These are phyloP conservation scores for Luffia ferchaultella DNA, from an alignment of 2,888 invertebrate species.

Conservation along the genomic window DNA sequence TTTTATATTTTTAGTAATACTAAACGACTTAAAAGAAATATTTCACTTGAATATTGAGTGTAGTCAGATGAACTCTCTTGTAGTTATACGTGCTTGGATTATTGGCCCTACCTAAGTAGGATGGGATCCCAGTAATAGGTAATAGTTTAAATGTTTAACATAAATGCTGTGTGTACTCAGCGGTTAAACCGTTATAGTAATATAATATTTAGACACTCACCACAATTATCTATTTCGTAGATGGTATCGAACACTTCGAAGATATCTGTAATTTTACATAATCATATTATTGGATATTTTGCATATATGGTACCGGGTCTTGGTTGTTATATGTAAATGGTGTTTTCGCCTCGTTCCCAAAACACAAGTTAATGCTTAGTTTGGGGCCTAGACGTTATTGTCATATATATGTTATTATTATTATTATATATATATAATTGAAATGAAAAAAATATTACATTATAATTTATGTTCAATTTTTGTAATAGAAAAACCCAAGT, in stretches of 20 bases:
- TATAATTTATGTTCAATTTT: neutral
- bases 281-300: neutral
- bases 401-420: neutral
- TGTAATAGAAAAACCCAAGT: no score
- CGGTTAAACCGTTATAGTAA: no score
- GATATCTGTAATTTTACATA: neutral
- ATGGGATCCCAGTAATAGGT: neutral
- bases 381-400: neutral
- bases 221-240: neutral
- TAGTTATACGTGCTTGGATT: neutral
- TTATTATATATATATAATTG: neutral
- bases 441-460: neutral
- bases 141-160: no score
- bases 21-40: neutral
- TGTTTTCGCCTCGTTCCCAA: neutral
- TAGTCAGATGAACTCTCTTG: neutral
- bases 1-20: no score
- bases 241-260: neutral
- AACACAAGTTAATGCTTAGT: neutral
- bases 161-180: no score
- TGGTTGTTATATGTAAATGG: no score
- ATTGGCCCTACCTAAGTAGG: neutral
- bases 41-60: neutral
- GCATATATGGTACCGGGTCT: no score
- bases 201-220: neutral